Evolutionary conservation across 1,140 invertebrate genomes (phyloP).

Genomic region (Harpegnathos saltator): DNA sequence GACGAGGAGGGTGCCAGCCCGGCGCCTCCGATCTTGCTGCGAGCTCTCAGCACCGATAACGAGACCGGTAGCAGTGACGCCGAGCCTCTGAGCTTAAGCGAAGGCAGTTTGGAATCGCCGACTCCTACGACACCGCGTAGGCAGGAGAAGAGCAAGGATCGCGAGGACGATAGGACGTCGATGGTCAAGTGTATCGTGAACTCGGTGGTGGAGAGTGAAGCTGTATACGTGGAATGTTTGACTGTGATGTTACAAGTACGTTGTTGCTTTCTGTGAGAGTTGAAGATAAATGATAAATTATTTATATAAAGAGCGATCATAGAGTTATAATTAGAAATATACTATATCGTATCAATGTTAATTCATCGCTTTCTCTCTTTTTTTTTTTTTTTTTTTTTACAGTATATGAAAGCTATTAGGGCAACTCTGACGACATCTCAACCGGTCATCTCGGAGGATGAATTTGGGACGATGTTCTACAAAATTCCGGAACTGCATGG

Average conservation of each 20-base stretch:
- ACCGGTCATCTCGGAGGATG: constrained; percentile 94
- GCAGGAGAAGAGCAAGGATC: constrained; percentile 81
- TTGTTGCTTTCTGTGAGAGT: constrained; percentile 32
- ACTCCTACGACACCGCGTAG: constrained; percentile 84
- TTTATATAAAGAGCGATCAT: neutral
- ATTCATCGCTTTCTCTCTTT: neutral
- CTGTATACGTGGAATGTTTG: constrained; percentile 95
- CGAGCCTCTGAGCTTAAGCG: constrained; percentile 84
- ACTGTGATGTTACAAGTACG: constrained; percentile 94
- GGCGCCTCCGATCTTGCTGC: constrained; percentile 82
- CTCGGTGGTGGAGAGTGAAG: constrained; percentile 96
- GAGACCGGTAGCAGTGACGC: constrained; percentile 85
- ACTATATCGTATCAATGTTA: no score
- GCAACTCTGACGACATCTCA: constrained; percentile 94
- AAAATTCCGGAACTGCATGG: constrained; percentile 95
- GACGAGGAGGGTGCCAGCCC: constrained; percentile 83
- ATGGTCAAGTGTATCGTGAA: constrained; percentile 94
- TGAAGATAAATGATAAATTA: neutral
- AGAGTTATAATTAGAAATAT: neutral
- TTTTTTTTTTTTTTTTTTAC: no score
- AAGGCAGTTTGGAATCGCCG: constrained; percentile 84
- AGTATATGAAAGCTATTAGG: constrained; percentile 97
- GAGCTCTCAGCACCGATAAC: constrained; percentile 84
- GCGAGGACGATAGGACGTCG: constrained; percentile 89
- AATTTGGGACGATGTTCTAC: constrained; percentile 96